Conservation (phyloP, 2,888 invertebrate species). For the Leptopilina myrica region DNA sequence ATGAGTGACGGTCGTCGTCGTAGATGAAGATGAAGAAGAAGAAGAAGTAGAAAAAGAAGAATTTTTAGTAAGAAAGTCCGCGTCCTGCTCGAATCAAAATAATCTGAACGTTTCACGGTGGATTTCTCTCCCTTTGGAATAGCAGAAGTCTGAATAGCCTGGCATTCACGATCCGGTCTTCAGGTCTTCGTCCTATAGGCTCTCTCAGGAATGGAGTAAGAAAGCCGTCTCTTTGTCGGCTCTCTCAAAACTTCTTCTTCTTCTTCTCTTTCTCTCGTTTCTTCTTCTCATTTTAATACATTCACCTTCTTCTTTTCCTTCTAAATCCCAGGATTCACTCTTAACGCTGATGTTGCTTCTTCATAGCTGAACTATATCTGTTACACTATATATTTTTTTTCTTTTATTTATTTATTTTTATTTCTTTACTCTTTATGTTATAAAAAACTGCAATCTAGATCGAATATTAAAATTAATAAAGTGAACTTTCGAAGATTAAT, state of each 20-base stretch:
- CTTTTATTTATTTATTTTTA: no score
- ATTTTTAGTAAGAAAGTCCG: conserved; percentile 23
- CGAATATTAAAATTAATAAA: no score
- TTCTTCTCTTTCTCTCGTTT: conserved; percentile 45
- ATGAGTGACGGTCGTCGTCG: background rate
- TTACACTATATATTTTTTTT: no score
- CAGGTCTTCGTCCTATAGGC: conserved; percentile 56
- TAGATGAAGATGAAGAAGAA: background rate
- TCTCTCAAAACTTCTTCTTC: conserved; percentile 42
- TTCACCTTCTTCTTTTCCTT: conserved; percentile 45
- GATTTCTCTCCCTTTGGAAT: conserved; percentile 43
- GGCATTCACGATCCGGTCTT: conserved; percentile 57
- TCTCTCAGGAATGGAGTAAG: conserved; percentile 58
- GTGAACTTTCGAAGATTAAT: no score
- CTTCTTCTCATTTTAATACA: conserved; percentile 19
- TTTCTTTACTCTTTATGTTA: no score
- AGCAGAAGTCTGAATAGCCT: conserved; percentile 52
- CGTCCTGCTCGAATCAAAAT: conserved; percentile 49
- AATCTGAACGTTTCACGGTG: conserved; percentile 47
- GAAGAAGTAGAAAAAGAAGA: no score
- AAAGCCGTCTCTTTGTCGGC: conserved; percentile 68
- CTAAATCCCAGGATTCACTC: conserved; percentile 53
- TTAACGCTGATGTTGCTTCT: no score
- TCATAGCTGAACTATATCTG: no score
- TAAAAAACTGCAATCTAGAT: no score